Conservation (phyloP, 2,797 vertebrate genomes). For the Coregonus ussuriensis region DNA sequence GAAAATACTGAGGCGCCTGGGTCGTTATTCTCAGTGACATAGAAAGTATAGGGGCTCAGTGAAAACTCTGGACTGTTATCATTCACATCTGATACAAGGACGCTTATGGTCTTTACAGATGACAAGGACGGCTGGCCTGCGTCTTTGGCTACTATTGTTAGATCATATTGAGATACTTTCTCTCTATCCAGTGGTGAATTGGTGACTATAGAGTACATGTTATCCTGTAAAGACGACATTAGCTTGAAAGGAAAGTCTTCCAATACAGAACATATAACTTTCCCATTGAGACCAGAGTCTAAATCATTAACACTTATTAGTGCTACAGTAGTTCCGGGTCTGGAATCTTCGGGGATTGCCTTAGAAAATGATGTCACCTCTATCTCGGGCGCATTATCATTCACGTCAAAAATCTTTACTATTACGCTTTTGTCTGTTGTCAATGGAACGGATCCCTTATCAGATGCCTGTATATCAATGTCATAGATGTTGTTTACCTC, state of each 20-base stretch:
- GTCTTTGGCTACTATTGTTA: slow-evolving; percentile 68
- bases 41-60: no score
- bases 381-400: slow-evolving; percentile 78
- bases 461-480: slow-evolving; percentile 74
- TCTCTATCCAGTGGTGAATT: slow-evolving; percentile 68
- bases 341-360: slow-evolving; percentile 71
- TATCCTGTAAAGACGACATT: slow-evolving; percentile 58
- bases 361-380: slow-evolving; percentile 68
- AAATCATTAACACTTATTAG: slow-evolving; percentile 67
- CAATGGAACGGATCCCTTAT: slow-evolving; percentile 64
- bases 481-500: slow-evolving; percentile 75
- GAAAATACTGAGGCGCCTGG: slow-evolving; percentile 48
- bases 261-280: slow-evolving; percentile 57
- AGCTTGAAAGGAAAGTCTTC: slow-evolving; percentile 65
- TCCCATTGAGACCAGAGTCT: slow-evolving; percentile 70
- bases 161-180: slow-evolving; percentile 52
- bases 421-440: slow-evolving; percentile 72
- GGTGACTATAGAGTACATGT: slow-evolving; percentile 69
- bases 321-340: slow-evolving; percentile 66
- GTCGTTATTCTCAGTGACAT: no score
- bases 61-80: no score
- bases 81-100: slow-evolving; percentile 49
- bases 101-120: slow-evolving; percentile 56
- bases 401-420: slow-evolving; percentile 71
- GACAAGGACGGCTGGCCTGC: slow-evolving; percentile 55